phyloP scores from a whole-genome alignment of 2,888 invertebrate genomes.

The Perdita meconis region DNA sequence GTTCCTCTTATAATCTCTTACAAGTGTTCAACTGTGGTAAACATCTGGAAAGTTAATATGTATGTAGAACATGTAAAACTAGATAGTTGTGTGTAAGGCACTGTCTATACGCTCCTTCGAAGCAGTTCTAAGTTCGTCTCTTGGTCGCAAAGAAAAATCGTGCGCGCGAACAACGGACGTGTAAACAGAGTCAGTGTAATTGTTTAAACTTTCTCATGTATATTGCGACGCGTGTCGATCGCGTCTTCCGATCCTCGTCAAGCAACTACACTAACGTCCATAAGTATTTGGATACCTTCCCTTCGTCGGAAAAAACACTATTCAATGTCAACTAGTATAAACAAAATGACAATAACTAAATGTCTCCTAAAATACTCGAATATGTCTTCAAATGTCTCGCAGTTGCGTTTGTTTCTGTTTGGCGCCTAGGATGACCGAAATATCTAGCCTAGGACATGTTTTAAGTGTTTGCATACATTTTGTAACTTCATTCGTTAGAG shows the following conservation, averaged over 20 bases:
- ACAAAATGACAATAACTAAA: too few species aligned
- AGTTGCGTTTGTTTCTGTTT: too few species aligned
- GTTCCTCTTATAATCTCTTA: conserved; percentile 63
- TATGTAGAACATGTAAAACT: conserved; percentile 67
- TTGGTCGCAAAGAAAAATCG: conserved; percentile 46
- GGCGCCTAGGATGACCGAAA: too few species aligned
- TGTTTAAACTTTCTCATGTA: neutral
- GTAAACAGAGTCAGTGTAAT: conserved; percentile 71
- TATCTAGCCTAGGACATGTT: too few species aligned
- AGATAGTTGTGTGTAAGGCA: conserved; percentile 69
- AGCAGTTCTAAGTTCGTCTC: conserved; percentile 57
- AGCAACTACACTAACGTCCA: too few species aligned
- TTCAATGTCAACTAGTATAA: too few species aligned
- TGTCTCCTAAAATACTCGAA: too few species aligned
- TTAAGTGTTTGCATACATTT: too few species aligned
- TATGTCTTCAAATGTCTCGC: too few species aligned
- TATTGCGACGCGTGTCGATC: neutral
- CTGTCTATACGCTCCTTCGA: conserved; percentile 70
- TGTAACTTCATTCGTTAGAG: too few species aligned
- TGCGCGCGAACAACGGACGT: conserved; percentile 60
- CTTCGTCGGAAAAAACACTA: too few species aligned
- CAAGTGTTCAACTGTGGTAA: conserved; percentile 66
- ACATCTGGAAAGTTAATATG: conserved; percentile 69
- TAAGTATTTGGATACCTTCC: too few species aligned
- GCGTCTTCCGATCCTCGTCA: neutral